phyloP scores from a whole-genome alignment of 1,140 invertebrate species.

The Carposina sasakii region DNA sequence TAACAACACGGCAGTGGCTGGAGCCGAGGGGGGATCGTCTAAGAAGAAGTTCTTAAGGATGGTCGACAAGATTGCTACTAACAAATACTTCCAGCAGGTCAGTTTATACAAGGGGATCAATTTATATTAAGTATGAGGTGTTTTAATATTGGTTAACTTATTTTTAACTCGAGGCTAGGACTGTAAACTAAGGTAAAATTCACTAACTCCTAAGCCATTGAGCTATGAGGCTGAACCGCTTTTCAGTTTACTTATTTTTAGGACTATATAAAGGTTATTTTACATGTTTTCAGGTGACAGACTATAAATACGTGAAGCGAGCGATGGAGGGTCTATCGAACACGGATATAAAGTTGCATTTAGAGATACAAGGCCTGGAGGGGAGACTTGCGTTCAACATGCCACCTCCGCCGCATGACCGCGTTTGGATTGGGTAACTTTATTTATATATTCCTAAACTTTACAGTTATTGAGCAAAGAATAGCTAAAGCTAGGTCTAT shows the following conservation, averaged over 20 bases:
- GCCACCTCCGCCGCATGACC: conserved; percentile 93
- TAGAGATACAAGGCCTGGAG: conserved; percentile 88
- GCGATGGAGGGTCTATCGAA: conserved; percentile 93
- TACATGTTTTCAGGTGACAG: conserved; percentile 68
- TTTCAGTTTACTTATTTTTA: not conserved
- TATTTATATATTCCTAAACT: too few species aligned
- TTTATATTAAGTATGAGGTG: too few species aligned
- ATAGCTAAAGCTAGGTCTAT: too few species aligned
- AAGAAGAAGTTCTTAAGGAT: conserved; percentile 87
- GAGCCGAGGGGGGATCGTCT: conserved; percentile 61
- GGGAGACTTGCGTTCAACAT: conserved; percentile 93
- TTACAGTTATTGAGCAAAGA: too few species aligned
- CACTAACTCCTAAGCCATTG: too few species aligned
- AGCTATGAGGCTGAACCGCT: too few species aligned
- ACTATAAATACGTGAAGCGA: conserved; percentile 84
- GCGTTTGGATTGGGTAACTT: conserved; percentile 85
- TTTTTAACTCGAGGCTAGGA: too few species aligned
- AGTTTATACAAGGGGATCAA: too few species aligned
- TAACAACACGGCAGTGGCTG: too few species aligned
- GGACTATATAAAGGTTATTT: not conserved
- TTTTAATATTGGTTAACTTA: too few species aligned
- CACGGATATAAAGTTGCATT: conserved; percentile 90
- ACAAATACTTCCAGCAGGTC: conserved; percentile 88
- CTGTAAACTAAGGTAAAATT: too few species aligned
- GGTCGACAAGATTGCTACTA: conserved; percentile 92